Evolutionary conservation across 2,888 invertebrate genomes (phyloP), one percentile per base, ranked within the genome.

Genomic region (Clivina fossor): DNA sequence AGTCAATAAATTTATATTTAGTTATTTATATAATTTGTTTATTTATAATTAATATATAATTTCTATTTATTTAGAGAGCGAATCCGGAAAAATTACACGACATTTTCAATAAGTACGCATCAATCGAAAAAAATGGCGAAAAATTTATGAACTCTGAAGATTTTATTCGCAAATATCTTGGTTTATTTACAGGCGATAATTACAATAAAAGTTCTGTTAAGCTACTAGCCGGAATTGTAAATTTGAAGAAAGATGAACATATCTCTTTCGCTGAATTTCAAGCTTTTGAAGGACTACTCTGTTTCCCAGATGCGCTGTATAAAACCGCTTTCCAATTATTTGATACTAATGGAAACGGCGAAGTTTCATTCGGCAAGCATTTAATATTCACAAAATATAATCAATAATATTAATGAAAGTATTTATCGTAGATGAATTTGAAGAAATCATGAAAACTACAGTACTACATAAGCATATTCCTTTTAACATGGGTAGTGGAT

Each of bases 321-420:
- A 92, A 93, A 77, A 93, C 96, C 56, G 98, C 98, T 69, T 99
- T 99, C 79, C 98, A 97, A 74, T 80, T 99, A 59, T 99, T 99
- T 74, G 99, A 99, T 73, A 91, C 92, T 48, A 93, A 96, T 72
- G 97, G 97, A 76, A 95, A 95, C 73, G 98, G 98, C 72, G 86
- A 88, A 73, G 92, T 98, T 69, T 88, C 93, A 64, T 95, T 90
- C 77, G 89, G 96, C 93, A 78, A 60, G 48, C 44, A 24, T 18
- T 46, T 5, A 33, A 33, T 13, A 13, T 24, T 24, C 4, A 24
- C 4, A 7, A 24, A 4, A 24, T 24, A 4, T 24, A 24, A 24
- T 24, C 9, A 24, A 24, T 24, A 24, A 24, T 24, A 24, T 7
- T 7, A 7, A 7, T 7, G 9, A 24, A 7, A 24, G 16, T 28